Base-by-base conservation (phyloP, 2,113 vertebrate species). In the Hypanus sabinus region DNA sequence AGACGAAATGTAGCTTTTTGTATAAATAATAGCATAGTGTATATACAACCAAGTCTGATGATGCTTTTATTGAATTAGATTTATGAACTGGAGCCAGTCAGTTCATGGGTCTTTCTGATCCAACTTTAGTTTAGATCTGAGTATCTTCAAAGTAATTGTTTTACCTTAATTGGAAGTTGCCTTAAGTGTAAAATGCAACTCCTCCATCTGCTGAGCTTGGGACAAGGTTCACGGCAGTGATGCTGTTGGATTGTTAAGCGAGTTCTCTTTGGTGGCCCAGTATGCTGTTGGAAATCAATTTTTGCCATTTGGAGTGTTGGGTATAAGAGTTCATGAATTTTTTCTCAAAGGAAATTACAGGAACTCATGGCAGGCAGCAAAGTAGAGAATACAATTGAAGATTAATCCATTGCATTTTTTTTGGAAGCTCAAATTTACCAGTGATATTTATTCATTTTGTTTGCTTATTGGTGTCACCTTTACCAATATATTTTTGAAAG, bases 1-100 rank as follows among this genome's bases (percentile, higher is more conserved):
- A 92, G n/a, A 24, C 71, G 7, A 71, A 70, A 36, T 10, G 36
- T 70, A 71, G n/a, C 83, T 92, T 92, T 83, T 70, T 36, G 65
- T 70, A 70, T 92, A 92, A 71, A 92, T 92, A 92, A 70, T 92
- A 68, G 88, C 30, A 70, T n/a, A 11, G 6, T 91, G 62, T 68
- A 91, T 68, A 91, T 65, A 91, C 30, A 91, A 68, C n/a, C 87
- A 70, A 91, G 87, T 68, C 12, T 91, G 87, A 90, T 90, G 87
- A n/a, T 91, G 87, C 62, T 33, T 91, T 91, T 70, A 16, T 68
- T 68, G 65, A 90, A 68, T 68, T 68, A 91, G 60, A 70, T 91
- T 91, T 91, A 91, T 91, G 62, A 91, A 91, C 87, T 36, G n/a
- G 8, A 91, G 30, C 62, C 62, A 87, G 83, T 68, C 16, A 60